These are phyloP conservation scores for Calephelis virginiensis DNA, from an alignment of 1,140 invertebrate species.

Conservation along the genomic window DNA sequence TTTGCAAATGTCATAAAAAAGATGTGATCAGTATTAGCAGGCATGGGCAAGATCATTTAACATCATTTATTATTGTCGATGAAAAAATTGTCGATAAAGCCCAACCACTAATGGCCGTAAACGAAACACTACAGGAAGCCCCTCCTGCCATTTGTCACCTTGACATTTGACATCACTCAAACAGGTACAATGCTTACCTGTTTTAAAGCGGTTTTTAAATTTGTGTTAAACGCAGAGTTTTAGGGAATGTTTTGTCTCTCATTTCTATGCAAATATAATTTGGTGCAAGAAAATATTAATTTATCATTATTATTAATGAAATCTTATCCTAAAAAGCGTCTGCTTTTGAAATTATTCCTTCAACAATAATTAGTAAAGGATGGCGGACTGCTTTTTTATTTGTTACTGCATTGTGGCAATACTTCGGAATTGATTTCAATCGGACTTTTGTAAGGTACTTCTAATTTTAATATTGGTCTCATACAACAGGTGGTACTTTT, in stretches of 20 bases:
- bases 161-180: conserved; percentile 76
- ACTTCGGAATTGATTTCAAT: no score
- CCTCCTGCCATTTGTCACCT: conserved; percentile 63
- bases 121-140: conserved; percentile 60
- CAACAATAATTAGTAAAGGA: no score
- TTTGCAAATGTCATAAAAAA: conserved; percentile 4
- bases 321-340: no score
- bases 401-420: no score
- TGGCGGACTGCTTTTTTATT: no score
- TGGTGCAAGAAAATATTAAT: no score
- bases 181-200: conserved; percentile 44
- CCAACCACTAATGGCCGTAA: conserved; percentile 43
- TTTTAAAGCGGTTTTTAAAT: conserved; percentile 27
- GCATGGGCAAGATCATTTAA: conserved; percentile 2
- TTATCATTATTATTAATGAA: not conserved
- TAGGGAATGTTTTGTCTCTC: no score
- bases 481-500: no score
- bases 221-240: conserved; percentile 29
- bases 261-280: no score
- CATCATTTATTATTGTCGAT: conserved; percentile 9
- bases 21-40: conserved; percentile 2
- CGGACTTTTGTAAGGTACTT: no score
- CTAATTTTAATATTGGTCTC: no score
- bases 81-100: conserved; percentile 47
- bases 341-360: no score